Percentiles rank a stretch among this genome's conserved stretches.
These are phyloP conservation scores for Mustela lutreola DNA, from an alignment of 2,113 vertebrate genomes.

Conservation along the genomic window DNA sequence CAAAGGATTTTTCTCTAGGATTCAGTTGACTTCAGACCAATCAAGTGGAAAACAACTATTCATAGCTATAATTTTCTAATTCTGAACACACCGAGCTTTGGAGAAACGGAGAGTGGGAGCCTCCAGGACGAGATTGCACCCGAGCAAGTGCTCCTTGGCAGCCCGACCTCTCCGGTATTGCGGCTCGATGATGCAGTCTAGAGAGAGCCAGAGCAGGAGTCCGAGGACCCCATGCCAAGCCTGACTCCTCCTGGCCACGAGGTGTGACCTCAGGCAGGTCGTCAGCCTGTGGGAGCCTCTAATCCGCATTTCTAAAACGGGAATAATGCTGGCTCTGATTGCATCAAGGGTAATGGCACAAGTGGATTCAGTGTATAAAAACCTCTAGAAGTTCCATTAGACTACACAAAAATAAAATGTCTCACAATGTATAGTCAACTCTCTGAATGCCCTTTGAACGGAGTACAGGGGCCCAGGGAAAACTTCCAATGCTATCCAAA, in stretches of 20 bases:
- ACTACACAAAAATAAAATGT: conserved; percentile 56
- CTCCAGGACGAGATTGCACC: not conserved
- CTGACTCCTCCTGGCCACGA: not conserved
- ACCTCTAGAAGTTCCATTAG: not conserved
- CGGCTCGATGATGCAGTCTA: not conserved
- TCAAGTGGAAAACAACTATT: conserved; percentile 74
- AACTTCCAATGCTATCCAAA: conserved; percentile 52
- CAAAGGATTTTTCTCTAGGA: conserved; percentile 62
- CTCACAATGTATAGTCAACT: not conserved
- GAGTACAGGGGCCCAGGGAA: conserved; percentile 23
- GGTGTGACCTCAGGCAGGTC: not conserved
- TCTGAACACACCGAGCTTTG: conserved; percentile 61
- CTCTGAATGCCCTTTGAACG: conserved; percentile 42
- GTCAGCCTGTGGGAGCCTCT: not conserved
- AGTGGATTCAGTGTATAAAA: not conserved
- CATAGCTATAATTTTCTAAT: conserved; percentile 74
- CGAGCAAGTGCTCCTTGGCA: not conserved
- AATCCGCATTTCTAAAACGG: not conserved
- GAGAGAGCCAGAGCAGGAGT: not conserved
- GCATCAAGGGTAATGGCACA: not conserved
- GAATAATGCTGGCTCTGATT: not conserved
- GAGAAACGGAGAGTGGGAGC: conserved; percentile 62
- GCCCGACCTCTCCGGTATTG: not conserved
- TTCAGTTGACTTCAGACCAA: conserved; percentile 75
- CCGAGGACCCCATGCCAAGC: not conserved